These are phyloP conservation scores for Hippopotamus amphibius DNA, from an alignment of 2,113 vertebrate genomes.

Conservation along the genomic window DNA sequence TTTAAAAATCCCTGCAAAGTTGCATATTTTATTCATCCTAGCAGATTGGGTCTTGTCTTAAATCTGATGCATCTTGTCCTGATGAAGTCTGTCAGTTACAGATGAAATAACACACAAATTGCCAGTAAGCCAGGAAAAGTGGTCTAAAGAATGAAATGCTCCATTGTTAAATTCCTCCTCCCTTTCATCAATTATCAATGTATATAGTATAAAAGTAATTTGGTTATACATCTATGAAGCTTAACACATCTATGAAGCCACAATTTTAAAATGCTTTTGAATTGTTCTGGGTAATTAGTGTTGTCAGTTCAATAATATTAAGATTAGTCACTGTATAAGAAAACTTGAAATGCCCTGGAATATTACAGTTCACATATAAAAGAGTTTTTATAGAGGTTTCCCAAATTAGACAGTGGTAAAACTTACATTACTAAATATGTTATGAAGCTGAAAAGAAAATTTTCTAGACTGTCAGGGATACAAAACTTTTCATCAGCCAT, in stretches of 20 bases:
- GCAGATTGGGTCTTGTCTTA: neutral
- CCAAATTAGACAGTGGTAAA: neutral
- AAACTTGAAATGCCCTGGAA: neutral
- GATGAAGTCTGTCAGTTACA: neutral
- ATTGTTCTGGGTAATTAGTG: neutral
- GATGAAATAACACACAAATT: neutral
- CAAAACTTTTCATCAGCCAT: neutral
- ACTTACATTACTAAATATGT: neutral
- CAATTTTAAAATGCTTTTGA: neutral
- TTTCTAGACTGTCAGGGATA: neutral
- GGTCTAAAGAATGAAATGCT: neutral
- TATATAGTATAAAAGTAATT: neutral
- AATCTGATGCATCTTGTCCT: neutral
- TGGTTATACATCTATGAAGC: neutral
- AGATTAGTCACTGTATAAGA: neutral
- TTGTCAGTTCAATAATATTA: neutral
- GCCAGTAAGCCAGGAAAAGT: neutral
- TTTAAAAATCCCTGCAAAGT: neutral
- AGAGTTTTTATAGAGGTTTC: neutral
- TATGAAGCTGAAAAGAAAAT: neutral
- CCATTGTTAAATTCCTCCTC: neutral
- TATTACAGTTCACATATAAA: neutral
- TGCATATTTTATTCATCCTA: neutral
- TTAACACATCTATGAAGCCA: neutral
- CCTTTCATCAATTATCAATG: neutral